Conservation (phyloP, 2,888 invertebrate genomes). For the Cosmopolites sordidus region DNA sequence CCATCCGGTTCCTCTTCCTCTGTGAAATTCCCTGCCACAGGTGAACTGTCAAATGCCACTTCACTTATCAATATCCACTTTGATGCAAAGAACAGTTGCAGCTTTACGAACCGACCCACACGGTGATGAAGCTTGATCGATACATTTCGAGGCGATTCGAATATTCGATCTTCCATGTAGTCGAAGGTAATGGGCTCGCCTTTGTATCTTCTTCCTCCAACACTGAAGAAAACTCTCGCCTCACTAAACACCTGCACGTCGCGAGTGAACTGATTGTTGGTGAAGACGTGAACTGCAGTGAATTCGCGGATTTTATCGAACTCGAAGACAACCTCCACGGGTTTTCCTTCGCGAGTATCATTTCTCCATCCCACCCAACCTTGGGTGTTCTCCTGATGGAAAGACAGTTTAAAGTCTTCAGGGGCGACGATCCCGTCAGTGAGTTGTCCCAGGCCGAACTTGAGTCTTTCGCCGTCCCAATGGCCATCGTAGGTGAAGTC, state of each 20-base stretch:
- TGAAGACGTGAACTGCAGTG: slow-evolving; percentile 73
- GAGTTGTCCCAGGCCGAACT: slow-evolving; percentile 70
- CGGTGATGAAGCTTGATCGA: slow-evolving; percentile 76
- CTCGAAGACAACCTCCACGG: slow-evolving; percentile 70
- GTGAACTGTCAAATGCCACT: slow-evolving; percentile 72
- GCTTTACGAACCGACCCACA: slow-evolving; percentile 75
- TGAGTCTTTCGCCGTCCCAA: slow-evolving; percentile 70
- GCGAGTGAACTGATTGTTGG: slow-evolving; percentile 80
- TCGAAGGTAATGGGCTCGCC: slow-evolving; percentile 71
- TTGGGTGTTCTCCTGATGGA: slow-evolving; percentile 58
- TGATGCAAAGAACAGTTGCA: slow-evolving; percentile 72
- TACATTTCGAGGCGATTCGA: slow-evolving; percentile 77
- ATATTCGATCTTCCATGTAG: slow-evolving; percentile 70
- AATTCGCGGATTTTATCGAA: slow-evolving; percentile 87
- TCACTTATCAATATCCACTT: slow-evolving; percentile 89
- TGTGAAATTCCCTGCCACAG: slow-evolving; percentile 44
- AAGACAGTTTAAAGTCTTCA: slow-evolving; percentile 65
- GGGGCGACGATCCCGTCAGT: slow-evolving; percentile 77
- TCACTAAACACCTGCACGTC: slow-evolving; percentile 83
- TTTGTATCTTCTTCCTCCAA: slow-evolving; percentile 70
- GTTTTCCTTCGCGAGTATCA: slow-evolving; percentile 62
- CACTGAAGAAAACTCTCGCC: slow-evolving; percentile 73
- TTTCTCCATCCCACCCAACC: slow-evolving; percentile 93
- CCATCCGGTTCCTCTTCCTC: slow-evolving; percentile 37
- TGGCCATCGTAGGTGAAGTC: slow-evolving; percentile 84